A percentile compares a stretch with the other conserved stretches of the same genome.
Conservation (phyloP, 2,113 vertebrate genomes). For the Nettapus auritus region DNA sequence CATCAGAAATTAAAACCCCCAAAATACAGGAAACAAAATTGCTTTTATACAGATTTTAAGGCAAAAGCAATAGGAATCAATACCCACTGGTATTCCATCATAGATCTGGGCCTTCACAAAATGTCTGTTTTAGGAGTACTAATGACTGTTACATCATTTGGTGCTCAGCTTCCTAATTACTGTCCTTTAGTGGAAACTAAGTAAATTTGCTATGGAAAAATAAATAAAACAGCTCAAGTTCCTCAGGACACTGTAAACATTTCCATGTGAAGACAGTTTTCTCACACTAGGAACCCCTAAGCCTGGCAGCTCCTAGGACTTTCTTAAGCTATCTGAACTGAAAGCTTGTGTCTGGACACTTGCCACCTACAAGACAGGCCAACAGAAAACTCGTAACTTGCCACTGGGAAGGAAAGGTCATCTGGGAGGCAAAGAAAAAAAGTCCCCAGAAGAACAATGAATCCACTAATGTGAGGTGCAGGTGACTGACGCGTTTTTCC, state of each 20-base stretch:
- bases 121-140: neutral
- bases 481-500: neutral
- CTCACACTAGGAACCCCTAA: neutral
- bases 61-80: neutral
- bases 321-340: slow-evolving; percentile 7
- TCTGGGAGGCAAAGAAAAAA: neutral
- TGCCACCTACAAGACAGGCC: neutral
- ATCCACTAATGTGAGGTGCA: neutral
- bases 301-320: neutral
- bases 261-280: neutral
- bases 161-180: neutral
- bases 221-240: neutral
- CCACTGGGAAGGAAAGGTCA: neutral
- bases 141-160: neutral
- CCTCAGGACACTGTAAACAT: neutral
- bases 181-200: neutral
- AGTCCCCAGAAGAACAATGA: neutral
- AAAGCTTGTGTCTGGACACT: neutral
- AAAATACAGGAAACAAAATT: neutral
- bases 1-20: neutral
- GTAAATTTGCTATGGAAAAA: neutral
- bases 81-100: neutral
- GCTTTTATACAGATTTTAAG: neutral
- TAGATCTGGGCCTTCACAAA: neutral
- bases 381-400: slow-evolving; percentile 10